Evolutionary conservation across 2,888 invertebrate genomes (phyloP), one percentile per base, ranked within the genome.

Genomic region (Osmoderma eremita): DNA sequence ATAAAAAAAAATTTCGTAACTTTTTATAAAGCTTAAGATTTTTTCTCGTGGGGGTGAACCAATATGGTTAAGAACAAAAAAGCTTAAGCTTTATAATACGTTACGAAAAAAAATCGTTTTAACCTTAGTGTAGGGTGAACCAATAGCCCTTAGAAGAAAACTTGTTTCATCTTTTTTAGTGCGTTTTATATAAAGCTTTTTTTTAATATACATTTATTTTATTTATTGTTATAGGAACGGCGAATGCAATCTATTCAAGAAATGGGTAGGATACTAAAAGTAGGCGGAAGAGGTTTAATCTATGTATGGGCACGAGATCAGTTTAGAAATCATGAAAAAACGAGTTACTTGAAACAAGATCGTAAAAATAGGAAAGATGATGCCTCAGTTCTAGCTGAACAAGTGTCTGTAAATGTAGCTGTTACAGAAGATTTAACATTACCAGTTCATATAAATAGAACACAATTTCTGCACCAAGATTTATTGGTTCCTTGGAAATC

Each of bases 261-360:
- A 79, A 90, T 97, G 75, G 80, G 89, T 0, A 85, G 95, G 12
- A 82, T 94, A 0, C 83, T 98, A 4, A 83, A 86, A n/a, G 78
- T 84, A 0, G 89, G 88, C 0, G 98, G 98, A 0, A 84, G 83
- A 70, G 92, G 91, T 1, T 84, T 98, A 3, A 90, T 99, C 67
- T 97, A 98, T 72, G 98, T 98, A 0, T 99, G 99, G 99, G 96
- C 98, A 0, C 92, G 92, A 80, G 92, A 97, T 78, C 97, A 97
- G 82, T 85, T 86, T 1, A 87, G 84, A 69, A 86, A 90, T 48
- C 85, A 85, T 17, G 81, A 85, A 61, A 88, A 88, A 75, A 91
- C 91, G 0, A 87, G 87, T 63, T 94, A 93, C 77, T 81, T 94
- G 22, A 89, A 88, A 72, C 88, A 87, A 76, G 86, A 84, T 72